Base-by-base conservation (phyloP, 2,113 vertebrate species). In the Muscicapa adusta region DNA sequence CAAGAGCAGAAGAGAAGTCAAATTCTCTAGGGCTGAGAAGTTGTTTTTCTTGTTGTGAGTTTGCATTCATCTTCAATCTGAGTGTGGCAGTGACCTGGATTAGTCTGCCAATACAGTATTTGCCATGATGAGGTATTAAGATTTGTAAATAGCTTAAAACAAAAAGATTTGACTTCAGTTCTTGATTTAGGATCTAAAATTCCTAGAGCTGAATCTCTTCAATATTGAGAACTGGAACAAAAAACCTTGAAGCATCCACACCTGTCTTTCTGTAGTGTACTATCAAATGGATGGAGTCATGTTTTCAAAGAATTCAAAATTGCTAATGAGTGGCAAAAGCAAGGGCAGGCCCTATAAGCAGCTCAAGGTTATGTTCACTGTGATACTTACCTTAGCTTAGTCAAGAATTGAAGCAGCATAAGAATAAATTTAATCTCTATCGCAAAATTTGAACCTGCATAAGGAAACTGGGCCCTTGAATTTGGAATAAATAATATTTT, bases 11-110 rank as follows among this genome's bases (percentile, higher is more conserved):
- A 61, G 57, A 71, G 20, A 85, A 87, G 7, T 48, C 34, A 62
- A n/a, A 22, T 60, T 66, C 14, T 76, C 23, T 63, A 14, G 11
- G 34, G 22, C 5, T 26, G 19, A 43, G 38, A 43, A 68, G 18
- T 50, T 20, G 2, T 53, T 45, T 23, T 56, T 76, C 26, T 56
- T 42, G 9, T 63, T 47, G 33, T 36, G 45, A 57, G 19, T 54
- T 76, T 85, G 38, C 1, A 2, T 76, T 65, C 4, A 7, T 48
- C 71, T 83, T 80, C 0, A 0, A 15, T 58, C 16, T 63, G 62
- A 58, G 36, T 0, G 0, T 62, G 34, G 47, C 29, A 73, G 38
- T 63, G 65, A 47, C 53, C 84, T 56, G 48, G 36, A 28, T 12
- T 38, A 54, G 5, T 10, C 20, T 67, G 38, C 67, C 77, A 87